Evolutionary conservation across 2,888 invertebrate species (phyloP).

Genomic region (Nowickia ferox): DNA sequence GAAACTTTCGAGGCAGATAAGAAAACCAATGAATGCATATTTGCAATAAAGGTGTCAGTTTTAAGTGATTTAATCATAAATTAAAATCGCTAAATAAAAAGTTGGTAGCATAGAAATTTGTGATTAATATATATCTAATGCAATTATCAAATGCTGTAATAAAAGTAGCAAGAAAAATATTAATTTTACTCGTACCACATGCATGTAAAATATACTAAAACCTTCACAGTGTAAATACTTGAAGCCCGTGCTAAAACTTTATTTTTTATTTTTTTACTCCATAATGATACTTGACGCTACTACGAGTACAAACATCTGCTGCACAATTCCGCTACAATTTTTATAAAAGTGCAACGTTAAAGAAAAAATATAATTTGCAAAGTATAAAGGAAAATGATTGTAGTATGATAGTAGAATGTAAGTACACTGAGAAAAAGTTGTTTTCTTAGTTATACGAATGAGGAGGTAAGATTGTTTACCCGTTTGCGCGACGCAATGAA

Average conservation of each 20-base stretch:
- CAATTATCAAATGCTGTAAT: slow-evolving; percentile 57
- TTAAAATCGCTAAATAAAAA: slow-evolving; percentile 42
- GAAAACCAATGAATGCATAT: not conserved
- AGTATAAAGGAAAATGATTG: slow-evolving; percentile 50
- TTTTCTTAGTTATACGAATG: no score
- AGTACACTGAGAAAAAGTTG: slow-evolving; percentile 2
- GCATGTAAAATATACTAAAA: slow-evolving; percentile 25
- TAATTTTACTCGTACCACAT: not conserved
- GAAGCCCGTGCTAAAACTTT: slow-evolving; percentile 62
- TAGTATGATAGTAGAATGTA: slow-evolving; percentile 2
- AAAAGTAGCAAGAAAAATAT: slow-evolving; percentile 11
- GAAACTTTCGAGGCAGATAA: no score
- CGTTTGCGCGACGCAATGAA: no score
- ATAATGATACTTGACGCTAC: slow-evolving; percentile 65
- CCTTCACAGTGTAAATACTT: slow-evolving; percentile 41
- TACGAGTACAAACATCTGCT: slow-evolving; percentile 71
- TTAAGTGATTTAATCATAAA: slow-evolving; percentile 66
- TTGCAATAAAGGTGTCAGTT: slow-evolving; percentile 53
- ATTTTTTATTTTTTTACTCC: slow-evolving; percentile 4
- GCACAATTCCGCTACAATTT: slow-evolving; percentile 69
- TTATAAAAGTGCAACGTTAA: slow-evolving; percentile 51
- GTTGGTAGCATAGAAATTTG: slow-evolving; percentile 58
- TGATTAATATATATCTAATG: slow-evolving; percentile 65
- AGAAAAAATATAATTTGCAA: slow-evolving; percentile 21
- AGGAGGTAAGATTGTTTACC: no score